Conservation (phyloP, 2,113 vertebrate genomes). For the Crotalus horridus region DNA sequence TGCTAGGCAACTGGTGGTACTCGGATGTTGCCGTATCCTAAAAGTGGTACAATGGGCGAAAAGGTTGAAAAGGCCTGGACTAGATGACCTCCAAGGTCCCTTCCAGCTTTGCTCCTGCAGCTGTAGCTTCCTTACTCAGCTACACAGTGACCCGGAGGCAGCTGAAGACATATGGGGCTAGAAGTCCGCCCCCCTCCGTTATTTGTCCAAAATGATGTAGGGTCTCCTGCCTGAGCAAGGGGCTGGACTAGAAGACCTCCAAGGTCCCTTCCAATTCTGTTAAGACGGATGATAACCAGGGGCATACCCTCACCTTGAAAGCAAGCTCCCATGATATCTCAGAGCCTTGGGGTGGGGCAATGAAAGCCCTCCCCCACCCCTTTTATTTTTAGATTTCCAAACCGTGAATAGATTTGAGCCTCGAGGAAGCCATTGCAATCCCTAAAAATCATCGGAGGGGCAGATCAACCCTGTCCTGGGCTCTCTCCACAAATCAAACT, state of each 20-base stretch:
- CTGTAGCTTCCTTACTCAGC: constrained; percentile 75
- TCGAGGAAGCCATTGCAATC: not conserved
- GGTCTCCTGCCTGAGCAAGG: no score
- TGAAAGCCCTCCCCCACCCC: not conserved
- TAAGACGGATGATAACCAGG: not conserved
- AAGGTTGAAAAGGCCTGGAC: no score
- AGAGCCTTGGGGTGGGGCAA: not conserved
- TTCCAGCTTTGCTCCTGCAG: constrained; percentile 38
- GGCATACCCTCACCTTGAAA: not conserved
- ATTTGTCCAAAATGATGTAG: no score
- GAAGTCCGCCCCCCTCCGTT: constrained; percentile 51
- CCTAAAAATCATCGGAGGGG: constrained; percentile 24
- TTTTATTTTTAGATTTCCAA: not conserved
- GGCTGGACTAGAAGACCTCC: no score
- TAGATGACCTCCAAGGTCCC: no score
- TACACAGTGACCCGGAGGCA: constrained; percentile 84
- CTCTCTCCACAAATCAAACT: constrained; percentile 42
- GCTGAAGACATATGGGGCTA: constrained; percentile 83
- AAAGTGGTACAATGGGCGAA: no score
- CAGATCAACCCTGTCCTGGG: not conserved
- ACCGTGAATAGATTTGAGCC: not conserved
- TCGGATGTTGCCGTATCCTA: no score
- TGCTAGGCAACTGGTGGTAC: no score
- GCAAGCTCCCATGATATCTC: not conserved
- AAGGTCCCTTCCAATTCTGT: no score